Evolutionary conservation across 2,797 vertebrate genomes (phyloP), one percentile per base, ranked within the genome.

Genomic region (Halcyon badia): DNA sequence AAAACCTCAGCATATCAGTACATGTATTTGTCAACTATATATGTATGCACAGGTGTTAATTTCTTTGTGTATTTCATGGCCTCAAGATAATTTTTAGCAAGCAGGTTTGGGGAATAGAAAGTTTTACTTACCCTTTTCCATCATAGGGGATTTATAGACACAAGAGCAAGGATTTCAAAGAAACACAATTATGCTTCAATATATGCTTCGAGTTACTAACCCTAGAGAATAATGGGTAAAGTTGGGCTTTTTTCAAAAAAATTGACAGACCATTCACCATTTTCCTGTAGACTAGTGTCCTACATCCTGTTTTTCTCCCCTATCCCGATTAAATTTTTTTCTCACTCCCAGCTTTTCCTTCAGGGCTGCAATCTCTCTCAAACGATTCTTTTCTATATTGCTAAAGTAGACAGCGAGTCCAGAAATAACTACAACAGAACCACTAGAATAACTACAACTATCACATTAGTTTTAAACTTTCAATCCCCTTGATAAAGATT

Each of bases 91-190:
- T 5, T 70, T 85, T 84, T 49, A 65, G 9, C 65, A 82, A 79
- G 42, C 5, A 0, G n/a, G 62, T 54, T 14, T 41, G 0, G 0
- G 18, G 6, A 90, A 88, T 10, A 60, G 3, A 44, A 83, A 77
- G 13, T 51, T 80, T 82, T 87, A 26, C n/a, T 70, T 22, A n/a
- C 2, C 3, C n/a, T 64, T 75, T 81, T 81, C 35, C 17, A 61
- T 68, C 25, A 58, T 0, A 83, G 39, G 65, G 11, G 25, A 90
- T 35, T 83, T 61, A 61, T 0, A 83, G 44, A 12, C 49, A 78
- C 28, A 75, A 42, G 76, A 60, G 17, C 25, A 78, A 39, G 60
- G 5, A 89, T 54, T 84, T 82, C 26, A 57, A 93, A 94, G 54
- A 57, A 89, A 76, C 5, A 64, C 78, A 87, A 54, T 22, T 42